Evolutionary conservation across 1,140 invertebrate species (phyloP), one percentile per base, ranked within the genome.

Genomic region (Cydia amplana): DNA sequence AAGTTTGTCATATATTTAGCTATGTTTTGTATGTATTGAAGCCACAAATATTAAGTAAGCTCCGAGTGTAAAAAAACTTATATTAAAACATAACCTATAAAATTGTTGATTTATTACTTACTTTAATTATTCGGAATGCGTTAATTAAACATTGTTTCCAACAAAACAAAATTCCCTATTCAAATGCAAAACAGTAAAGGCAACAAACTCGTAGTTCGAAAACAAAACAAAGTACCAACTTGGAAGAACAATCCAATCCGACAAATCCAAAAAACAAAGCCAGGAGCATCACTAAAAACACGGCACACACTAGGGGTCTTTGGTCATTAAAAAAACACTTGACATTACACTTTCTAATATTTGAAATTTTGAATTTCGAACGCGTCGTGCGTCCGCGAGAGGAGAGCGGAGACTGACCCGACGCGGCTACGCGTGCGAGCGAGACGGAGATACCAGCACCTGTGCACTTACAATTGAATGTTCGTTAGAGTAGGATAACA

Each of bases 381-480:
- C 78, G 73, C 84, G 83, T 85, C 83, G 78, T 67, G 18, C 74
- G 40, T 77, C 16, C 73, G 65, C 75, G 72, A 75, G 72, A 28
- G 75, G 72, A 36, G 49, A 74, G 73, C 70, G 75, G 80, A 87
- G 82, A 88, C 87, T 88, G 85, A 84, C 82, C 80, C 74, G 74
- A 74, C 83, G 85, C 89, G 87, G 86, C 83, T 86, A 85, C 74
- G 70, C 36, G 87, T 74, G 84, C 64, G 83, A 91, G 76, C 81
- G 89, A 85, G 88, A 91, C 82, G 63, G 75, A 74, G 67, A 75
- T 75, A 87, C 55, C 77, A 85, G 85, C 87, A 91, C 88, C 87
- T 90, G 88, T 90, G 85, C 83, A 91, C 84, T 89, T 87, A 83
- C 87, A 87, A 86, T 83, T 87, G 88, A 91, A 88, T 90, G 88